phyloP scores from a whole-genome alignment of 92 coral and sea anemone species.

The Phymanthus crucifer region DNA sequence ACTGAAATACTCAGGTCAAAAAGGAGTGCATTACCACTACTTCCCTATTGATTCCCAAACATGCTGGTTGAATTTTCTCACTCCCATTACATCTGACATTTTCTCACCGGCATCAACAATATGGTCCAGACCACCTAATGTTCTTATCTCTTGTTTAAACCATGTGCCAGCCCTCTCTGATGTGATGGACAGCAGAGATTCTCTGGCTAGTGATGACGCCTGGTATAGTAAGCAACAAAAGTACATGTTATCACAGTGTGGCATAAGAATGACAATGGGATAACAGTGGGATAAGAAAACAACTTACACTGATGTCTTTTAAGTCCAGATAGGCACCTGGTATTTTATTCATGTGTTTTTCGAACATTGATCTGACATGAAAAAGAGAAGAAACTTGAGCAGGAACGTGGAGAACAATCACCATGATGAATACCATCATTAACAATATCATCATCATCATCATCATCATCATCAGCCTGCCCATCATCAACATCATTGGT shows the following conservation, averaged over 20 bases:
- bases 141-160: constrained; percentile 89
- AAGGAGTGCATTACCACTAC: too few species aligned
- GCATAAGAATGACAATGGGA: neutral
- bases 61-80: too few species aligned
- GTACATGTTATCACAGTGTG: neutral
- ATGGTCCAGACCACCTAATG: constrained; percentile 81
- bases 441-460: too few species aligned
- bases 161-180: constrained; percentile 93
- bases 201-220: constrained; percentile 91
- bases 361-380: constrained; percentile 45
- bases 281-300: neutral
- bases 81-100: too few species aligned
- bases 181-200: constrained; percentile 78
- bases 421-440: too few species aligned
- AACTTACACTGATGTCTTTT: constrained; percentile 71
- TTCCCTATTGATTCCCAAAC: too few species aligned
- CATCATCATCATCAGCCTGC: too few species aligned
- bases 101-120: constrained; percentile 75
- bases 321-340: constrained; percentile 46
- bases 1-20: too few species aligned
- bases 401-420: too few species aligned
- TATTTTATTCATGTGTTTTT: constrained; percentile 45
- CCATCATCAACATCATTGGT: too few species aligned
- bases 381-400: too few species aligned
- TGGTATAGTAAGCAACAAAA: neutral